phyloP scores from a whole-genome alignment of 2,797 vertebrate species.

The Pterois miles region DNA sequence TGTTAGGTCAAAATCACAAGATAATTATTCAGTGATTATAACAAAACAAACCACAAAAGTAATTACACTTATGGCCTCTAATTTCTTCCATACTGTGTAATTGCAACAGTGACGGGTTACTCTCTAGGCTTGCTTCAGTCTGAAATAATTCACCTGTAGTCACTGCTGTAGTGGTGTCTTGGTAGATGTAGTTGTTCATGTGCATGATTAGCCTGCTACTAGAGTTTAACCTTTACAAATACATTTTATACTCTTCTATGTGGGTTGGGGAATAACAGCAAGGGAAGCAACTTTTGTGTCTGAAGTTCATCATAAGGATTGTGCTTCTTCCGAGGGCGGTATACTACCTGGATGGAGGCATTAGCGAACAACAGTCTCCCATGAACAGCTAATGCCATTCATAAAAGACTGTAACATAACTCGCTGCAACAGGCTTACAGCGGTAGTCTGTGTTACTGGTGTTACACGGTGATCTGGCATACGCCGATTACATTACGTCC shows the following conservation, averaged over 20 bases:
- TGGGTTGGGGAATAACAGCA: background rate
- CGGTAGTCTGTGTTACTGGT: too few species aligned
- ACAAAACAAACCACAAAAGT: slow-evolving; percentile 21
- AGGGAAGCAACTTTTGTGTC: background rate
- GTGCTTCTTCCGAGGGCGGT: background rate
- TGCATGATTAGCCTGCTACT: background rate
- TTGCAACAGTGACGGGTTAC: background rate
- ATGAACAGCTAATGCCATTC: too few species aligned
- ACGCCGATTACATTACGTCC: too few species aligned
- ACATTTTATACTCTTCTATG: background rate
- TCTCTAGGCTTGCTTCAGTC: background rate
- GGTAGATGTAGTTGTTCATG: background rate
- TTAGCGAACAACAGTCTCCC: slow-evolving; percentile 6
- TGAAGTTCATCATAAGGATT: background rate
- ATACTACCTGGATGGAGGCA: background rate
- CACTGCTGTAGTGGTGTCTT: slow-evolving; percentile 1
- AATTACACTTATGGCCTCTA: background rate
- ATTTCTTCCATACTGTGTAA: background rate
- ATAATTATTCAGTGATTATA: background rate
- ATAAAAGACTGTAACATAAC: too few species aligned
- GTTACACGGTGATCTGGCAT: too few species aligned
- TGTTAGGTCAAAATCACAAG: background rate
- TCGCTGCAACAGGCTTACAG: too few species aligned
- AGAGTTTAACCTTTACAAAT: background rate
- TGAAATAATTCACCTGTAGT: slow-evolving; percentile 12